Evolutionary conservation across 2,888 invertebrate species (phyloP).

Genomic region (Trachelus iudaicus): DNA sequence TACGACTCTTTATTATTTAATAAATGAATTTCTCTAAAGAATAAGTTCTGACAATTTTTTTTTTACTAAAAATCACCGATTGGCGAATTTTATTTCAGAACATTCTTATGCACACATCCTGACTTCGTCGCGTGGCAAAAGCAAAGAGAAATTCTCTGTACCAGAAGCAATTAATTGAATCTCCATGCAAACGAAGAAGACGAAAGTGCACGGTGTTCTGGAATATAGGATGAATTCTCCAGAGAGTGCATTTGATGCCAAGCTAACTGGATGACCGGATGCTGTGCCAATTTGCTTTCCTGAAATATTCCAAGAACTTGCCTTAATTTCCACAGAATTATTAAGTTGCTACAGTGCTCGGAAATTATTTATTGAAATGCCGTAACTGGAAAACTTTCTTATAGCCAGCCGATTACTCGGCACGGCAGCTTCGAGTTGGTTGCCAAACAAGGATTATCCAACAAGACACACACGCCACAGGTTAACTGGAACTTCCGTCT

Average conservation of each 20-base stretch:
- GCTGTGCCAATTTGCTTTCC: too few species aligned
- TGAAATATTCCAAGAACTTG: not conserved
- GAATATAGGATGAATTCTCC: too few species aligned
- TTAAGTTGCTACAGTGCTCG: not conserved
- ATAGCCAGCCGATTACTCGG: not conserved
- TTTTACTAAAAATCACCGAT: too few species aligned
- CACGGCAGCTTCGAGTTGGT: not conserved
- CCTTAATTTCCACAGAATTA: not conserved
- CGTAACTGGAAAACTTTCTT: conserved; percentile 2
- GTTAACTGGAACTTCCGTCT: not conserved
- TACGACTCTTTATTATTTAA: not conserved
- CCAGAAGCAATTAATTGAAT: too few species aligned
- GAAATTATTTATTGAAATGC: not conserved
- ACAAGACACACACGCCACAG: not conserved
- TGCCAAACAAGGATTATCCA: not conserved
- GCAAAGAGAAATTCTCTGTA: not conserved
- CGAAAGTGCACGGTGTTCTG: too few species aligned
- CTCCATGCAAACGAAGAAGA: too few species aligned
- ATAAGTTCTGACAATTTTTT: too few species aligned
- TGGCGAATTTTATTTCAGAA: not conserved
- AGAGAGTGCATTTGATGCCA: too few species aligned
- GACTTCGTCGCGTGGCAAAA: not conserved
- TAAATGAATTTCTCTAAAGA: too few species aligned
- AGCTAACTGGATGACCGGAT: too few species aligned
- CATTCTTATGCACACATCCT: not conserved